Conservation (phyloP, 1,140 invertebrate species). For the Oryctes rhinoceros region DNA sequence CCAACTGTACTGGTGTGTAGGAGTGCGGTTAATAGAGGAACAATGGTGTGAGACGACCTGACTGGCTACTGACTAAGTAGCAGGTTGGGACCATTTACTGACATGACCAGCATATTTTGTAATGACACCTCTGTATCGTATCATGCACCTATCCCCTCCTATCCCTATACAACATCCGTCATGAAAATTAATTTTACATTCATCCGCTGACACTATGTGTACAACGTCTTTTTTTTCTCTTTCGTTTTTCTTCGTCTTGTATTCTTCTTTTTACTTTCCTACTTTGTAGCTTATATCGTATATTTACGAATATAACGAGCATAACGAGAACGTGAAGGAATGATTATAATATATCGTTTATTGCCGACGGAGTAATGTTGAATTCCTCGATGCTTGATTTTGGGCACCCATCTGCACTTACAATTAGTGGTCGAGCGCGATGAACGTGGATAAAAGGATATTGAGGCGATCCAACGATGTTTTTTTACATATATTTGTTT, state of each 20-base stretch:
- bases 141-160: slow-evolving; percentile 52
- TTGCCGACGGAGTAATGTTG: slow-evolving; percentile 21
- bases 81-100: slow-evolving; percentile 59
- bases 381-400: not conserved
- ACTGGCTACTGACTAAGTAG: slow-evolving; percentile 60
- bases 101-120: slow-evolving; percentile 58
- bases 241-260: slow-evolving; percentile 36
- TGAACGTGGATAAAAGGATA: slow-evolving; percentile 13
- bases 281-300: not conserved
- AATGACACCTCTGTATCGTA: slow-evolving; percentile 58
- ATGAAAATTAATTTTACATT: slow-evolving; percentile 59
- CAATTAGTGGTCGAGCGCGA: not conserved
- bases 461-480: not conserved
- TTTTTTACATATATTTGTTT: too few relatives aligned
- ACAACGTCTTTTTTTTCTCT: slow-evolving; percentile 31
- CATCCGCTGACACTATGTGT: slow-evolving; percentile 46
- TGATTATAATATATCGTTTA: slow-evolving; percentile 40
- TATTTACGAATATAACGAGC: slow-evolving; percentile 23
- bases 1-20: slow-evolving; percentile 33
- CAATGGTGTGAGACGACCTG: slow-evolving; percentile 36
- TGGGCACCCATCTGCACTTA: not conserved
- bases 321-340: slow-evolving; percentile 27
- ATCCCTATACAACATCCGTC: slow-evolving; percentile 55
- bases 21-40: slow-evolving; percentile 39
- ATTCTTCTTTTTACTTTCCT: slow-evolving; percentile 3